Evolutionary conservation across 1,140 invertebrate species (phyloP).

Genomic region (Aphaenogaster rudis): DNA sequence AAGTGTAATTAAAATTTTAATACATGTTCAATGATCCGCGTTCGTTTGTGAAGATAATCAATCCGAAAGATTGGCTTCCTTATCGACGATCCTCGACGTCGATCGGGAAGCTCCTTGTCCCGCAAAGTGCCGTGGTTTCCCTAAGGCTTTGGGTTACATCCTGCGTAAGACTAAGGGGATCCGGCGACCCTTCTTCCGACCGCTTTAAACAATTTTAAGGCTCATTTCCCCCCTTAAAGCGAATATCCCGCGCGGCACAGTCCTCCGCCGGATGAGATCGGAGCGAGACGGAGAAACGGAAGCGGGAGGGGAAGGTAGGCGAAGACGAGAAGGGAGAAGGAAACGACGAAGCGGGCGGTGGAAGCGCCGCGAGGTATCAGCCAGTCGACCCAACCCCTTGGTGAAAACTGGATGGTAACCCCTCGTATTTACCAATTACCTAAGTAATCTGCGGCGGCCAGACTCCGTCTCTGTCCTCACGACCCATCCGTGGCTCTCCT

Average conservation of each 20-base stretch:
- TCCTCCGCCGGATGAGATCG: constrained; percentile 34
- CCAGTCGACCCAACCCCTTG: constrained; percentile 77
- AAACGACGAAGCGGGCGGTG: constrained; percentile 6
- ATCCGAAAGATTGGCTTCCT: constrained; percentile 50
- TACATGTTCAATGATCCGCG: neutral
- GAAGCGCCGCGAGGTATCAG: constrained; percentile 77
- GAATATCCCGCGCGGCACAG: constrained; percentile 82
- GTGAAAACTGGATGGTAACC: constrained; percentile 82
- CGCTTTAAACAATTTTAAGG: constrained; percentile 88
- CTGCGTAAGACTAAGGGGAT: constrained; percentile 68
- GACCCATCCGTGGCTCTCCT: constrained; percentile 67
- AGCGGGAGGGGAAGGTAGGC: constrained; percentile 33
- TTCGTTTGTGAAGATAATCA: constrained; percentile 38
- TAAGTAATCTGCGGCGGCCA: constrained; percentile 86
- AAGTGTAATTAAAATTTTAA: constrained; percentile 16
- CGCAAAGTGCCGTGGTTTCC: constrained; percentile 73
- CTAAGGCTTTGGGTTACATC: constrained; percentile 67
- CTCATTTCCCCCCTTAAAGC: constrained; percentile 87
- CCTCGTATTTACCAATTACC: constrained; percentile 87
- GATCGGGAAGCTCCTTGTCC: constrained; percentile 50
- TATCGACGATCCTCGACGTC: constrained; percentile 36
- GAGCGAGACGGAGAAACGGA: constrained; percentile 36
- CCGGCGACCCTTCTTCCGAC: constrained; percentile 81
- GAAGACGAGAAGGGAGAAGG: constrained; percentile 30
- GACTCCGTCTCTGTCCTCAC: constrained; percentile 80